These are phyloP conservation scores for Paratilapia polleni DNA, from an alignment of 2,113 vertebrate species.

Conservation along the genomic window DNA sequence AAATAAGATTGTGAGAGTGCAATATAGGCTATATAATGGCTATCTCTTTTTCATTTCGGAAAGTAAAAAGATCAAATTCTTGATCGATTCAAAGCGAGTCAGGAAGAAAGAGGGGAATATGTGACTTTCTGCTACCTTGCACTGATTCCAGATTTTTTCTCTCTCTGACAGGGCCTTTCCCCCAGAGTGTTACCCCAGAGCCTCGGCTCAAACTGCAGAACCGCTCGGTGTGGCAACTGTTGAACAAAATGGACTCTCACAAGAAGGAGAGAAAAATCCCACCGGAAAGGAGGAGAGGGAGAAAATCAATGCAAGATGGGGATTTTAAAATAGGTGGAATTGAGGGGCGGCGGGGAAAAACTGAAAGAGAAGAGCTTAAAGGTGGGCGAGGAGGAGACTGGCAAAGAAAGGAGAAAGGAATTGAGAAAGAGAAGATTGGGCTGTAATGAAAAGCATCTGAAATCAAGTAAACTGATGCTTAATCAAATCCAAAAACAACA, in stretches of 20 bases:
- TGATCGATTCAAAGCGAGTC: slow-evolving; percentile 31
- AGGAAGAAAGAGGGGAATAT: slow-evolving; percentile 17
- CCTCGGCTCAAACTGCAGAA: slow-evolving; percentile 64
- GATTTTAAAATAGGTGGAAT: slow-evolving; percentile 41
- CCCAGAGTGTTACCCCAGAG: slow-evolving; percentile 70
- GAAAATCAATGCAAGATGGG: slow-evolving; percentile 57
- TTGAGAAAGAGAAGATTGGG: not conserved
- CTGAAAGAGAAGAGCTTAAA: not conserved
- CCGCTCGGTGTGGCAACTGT: slow-evolving; percentile 68
- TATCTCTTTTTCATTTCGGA: slow-evolving; percentile 16
- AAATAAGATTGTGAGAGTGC: slow-evolving; percentile 13
- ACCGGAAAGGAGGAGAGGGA: slow-evolving; percentile 20
- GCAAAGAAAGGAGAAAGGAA: not conserved
- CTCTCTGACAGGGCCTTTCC: slow-evolving; percentile 59
- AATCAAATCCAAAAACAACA: not conserved
- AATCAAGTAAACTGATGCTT: not conserved
- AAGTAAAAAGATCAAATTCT: slow-evolving; percentile 37
- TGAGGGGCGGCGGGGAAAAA: not conserved
- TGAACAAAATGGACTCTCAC: slow-evolving; percentile 71
- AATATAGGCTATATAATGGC: not conserved
- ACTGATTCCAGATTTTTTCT: slow-evolving; percentile 45
- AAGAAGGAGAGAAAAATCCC: slow-evolving; percentile 47
- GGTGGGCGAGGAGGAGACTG: not conserved
- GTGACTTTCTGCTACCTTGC: slow-evolving; percentile 46
- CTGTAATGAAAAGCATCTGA: slow-evolving; percentile 5